phyloP scores from a whole-genome alignment of 1,140 invertebrate species.

The Oryzaephilus surinamensis region DNA sequence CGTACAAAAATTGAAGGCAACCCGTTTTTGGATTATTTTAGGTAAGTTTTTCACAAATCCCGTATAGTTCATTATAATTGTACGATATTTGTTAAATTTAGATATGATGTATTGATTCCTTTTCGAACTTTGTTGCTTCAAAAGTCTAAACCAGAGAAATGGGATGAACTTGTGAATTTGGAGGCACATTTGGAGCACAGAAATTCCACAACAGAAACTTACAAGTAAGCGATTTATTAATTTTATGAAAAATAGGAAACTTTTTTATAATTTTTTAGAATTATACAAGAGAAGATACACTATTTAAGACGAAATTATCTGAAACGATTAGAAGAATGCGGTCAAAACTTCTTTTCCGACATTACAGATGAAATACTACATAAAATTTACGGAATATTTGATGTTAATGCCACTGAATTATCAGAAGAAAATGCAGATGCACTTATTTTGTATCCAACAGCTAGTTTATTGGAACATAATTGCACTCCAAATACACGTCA shows the following conservation, averaged over 20 bases:
- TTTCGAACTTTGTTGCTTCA: conserved; percentile 56
- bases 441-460: conserved; percentile 46
- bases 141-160: conserved; percentile 48
- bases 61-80: too few relatives aligned
- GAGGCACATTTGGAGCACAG: conserved; percentile 59
- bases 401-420: conserved; percentile 56
- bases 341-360: conserved; percentile 17
- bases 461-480: conserved; percentile 52
- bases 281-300: conserved; percentile 47
- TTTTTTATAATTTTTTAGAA: conserved; percentile 38
- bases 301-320: conserved; percentile 49
- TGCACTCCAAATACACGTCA: conserved; percentile 54
- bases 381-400: conserved; percentile 51
- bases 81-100: too few relatives aligned
- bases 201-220: conserved; percentile 48
- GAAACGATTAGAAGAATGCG: conserved; percentile 30
- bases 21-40: too few relatives aligned
- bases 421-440: conserved; percentile 37
- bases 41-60: too few relatives aligned
- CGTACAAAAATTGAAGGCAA: conserved; percentile 4
- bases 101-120: conserved; percentile 54
- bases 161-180: conserved; percentile 49
- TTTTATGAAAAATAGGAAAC: neutral
- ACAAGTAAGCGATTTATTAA: conserved; percentile 38
- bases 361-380: conserved; percentile 49